These are phyloP conservation scores for Falco peregrinus DNA, from an alignment of 2,797 vertebrate species.

Conservation along the genomic window DNA sequence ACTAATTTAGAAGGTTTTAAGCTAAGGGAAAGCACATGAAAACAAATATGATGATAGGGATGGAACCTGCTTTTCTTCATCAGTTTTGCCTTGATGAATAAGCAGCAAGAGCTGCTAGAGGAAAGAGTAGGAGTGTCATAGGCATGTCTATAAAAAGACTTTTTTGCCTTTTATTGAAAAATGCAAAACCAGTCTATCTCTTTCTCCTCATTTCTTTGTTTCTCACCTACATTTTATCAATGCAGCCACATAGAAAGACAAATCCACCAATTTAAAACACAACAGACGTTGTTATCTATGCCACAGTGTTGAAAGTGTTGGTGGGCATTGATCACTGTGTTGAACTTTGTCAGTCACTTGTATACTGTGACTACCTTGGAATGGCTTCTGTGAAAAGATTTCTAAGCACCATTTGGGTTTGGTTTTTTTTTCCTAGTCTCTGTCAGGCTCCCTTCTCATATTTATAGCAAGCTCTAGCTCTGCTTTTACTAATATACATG, in stretches of 20 bases:
- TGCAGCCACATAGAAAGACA: not conserved
- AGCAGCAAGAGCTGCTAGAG: not conserved
- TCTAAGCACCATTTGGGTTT: not conserved
- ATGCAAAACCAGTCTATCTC: fast-evolving
- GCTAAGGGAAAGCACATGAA: not conserved
- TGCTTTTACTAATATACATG: not conserved
- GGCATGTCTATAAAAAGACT: not conserved
- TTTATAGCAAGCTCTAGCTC: not conserved
- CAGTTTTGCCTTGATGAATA: not conserved
- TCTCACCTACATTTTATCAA: not conserved
- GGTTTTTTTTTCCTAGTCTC: not conserved
- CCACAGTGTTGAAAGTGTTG: fast-evolving
- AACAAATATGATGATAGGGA: not conserved
- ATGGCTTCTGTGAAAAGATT: not conserved
- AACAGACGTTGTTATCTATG: not conserved
- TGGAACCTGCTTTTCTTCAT: not conserved
- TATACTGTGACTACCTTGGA: not conserved
- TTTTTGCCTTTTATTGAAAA: not conserved
- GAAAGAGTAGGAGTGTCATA: not conserved
- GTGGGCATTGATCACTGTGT: not conserved
- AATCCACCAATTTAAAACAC: not conserved
- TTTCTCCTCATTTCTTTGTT: not conserved
- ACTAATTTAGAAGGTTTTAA: not conserved
- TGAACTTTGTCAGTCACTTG: not conserved
- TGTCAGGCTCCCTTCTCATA: not conserved